Evolutionary conservation across 2,113 vertebrate species (phyloP), one percentile per base, ranked within the genome.

Genomic region (Zosterops hypoxanthus): DNA sequence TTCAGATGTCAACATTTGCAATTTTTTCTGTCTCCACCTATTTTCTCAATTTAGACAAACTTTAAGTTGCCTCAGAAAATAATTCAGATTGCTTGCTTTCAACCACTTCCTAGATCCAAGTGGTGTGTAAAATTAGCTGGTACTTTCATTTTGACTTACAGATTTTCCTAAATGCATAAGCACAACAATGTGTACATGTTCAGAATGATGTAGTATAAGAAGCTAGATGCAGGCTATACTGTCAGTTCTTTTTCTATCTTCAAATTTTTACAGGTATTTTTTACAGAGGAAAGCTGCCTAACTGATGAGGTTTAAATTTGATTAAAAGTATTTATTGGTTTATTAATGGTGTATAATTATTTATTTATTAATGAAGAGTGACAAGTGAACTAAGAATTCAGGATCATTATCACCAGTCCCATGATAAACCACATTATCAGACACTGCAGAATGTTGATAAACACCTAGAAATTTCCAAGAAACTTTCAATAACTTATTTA

Each of bases 21-120:
- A 7, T 56, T 94, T 95, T 76, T 93, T 89, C 14, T 82, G 20
- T 75, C 53, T 82, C 56, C 52, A 76, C 39, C 65, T 68, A 56
- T 91, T 91, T 87, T 79, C 75, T 94, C 87, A 60, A 16, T 95
- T 87, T 85, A 76, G 53, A 33, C 19, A 87, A 82, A 76, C 41
- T 87, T 91, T 23, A 56, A 3, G 11, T 82, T 85, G 5, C 56
- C 44, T 91, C 31, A 71, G 81, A 33, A 11, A 44, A 60, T 89
- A 87, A 64, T 82, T 75, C 65, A 47, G 33, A 75, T 63, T 21
- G 21, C n/a, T 94, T 73, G 3, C 46, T 95, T 86, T 86, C 66
- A 86, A 71, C 57, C 17, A 49, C 22, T 94, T 85, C 7, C 36
- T 83, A 56, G 36, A 29, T 88, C 31, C 59, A 80, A 87, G n/a